Evolutionary conservation across 1,140 invertebrate genomes (phyloP).

Genomic region (Pteromalus puparum): DNA sequence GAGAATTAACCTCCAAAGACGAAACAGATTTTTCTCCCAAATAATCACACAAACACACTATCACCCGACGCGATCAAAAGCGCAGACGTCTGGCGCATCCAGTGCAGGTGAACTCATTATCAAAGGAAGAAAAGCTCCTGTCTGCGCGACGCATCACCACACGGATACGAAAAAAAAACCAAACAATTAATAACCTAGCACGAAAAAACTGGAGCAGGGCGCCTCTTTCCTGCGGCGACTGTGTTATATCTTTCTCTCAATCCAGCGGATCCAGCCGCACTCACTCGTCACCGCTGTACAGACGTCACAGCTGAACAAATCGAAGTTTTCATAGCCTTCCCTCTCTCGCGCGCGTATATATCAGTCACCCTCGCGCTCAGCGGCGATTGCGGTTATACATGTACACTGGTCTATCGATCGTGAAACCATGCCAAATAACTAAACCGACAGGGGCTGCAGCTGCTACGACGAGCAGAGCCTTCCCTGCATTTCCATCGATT

Average conservation of each 20-base stretch:
- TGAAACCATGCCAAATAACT: slow-evolving; percentile 26
- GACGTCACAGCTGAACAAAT: background rate
- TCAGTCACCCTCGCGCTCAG: background rate
- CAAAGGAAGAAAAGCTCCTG: no score
- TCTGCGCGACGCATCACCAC: no score
- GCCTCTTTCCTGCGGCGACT: no score
- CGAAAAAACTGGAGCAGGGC: background rate
- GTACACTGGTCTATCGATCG: slow-evolving; percentile 12
- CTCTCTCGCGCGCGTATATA: background rate
- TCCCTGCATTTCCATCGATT: background rate
- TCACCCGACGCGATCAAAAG: background rate
- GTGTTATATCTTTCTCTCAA: background rate
- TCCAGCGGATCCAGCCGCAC: background rate
- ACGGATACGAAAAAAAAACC: no score
- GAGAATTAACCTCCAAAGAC: slow-evolving; percentile 2
- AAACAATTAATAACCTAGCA: no score
- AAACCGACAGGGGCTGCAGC: background rate
- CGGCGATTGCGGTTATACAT: background rate
- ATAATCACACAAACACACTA: background rate
- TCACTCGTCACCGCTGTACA: no score
- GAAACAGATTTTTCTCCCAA: background rate
- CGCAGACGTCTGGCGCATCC: background rate
- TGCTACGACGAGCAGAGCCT: background rate
- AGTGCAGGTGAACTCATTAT: background rate
- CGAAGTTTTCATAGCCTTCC: background rate